Conservation (phyloP, 1,140 invertebrate genomes). For the honey bee (Apis mellifera) region Amel_HAv3.1 CM009940.2:2760501-2761000, state of each 20-base stretch:
- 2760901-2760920: constrained; percentile 22
- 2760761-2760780: not conserved
- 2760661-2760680: not conserved
- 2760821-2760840: not conserved
- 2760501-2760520: too few relatives aligned
- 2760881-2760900: constrained; percentile 28
- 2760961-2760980: constrained; percentile 30
- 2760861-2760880: constrained; percentile 4
- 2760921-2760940: not conserved
- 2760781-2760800: not conserved
- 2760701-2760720: not conserved
- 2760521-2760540: not conserved
- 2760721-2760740: not conserved
- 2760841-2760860: not conserved
- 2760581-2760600: not conserved
- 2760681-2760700: not conserved
- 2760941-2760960: not conserved
- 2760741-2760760: too few relatives aligned
- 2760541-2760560: not conserved
- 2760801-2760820: constrained; percentile 5
- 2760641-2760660: not conserved
- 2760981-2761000: not conserved
- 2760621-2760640: not conserved
- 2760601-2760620: not conserved
- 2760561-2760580: not conserved